Base-by-base conservation (phyloP, 1,140 invertebrate genomes). In the Pogonomyrmex barbatus region DNA sequence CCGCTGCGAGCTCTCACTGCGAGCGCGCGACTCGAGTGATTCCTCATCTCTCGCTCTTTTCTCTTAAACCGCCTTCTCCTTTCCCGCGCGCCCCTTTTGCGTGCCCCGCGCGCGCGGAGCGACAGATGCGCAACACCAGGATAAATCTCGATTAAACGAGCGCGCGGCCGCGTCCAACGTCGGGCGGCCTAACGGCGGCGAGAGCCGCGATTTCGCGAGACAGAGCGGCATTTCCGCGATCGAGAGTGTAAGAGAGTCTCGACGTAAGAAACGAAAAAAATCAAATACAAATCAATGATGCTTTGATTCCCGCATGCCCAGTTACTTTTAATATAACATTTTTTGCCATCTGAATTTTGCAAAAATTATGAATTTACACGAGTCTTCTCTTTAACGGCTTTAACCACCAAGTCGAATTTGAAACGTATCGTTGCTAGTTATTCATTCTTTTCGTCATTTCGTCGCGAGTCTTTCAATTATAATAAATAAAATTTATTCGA, bases 1-100 rank as follows among this genome's bases (percentile, higher is more conserved):
- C 90, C 75, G 87, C 87, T 82, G 81, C 86, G 85, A 88, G 83
- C 87, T 88, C 85, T 91, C 86, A 63, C 88, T 70, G 62, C 54
- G 67, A 73, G 68, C 68, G 79, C 79, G 79, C 88, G 86, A 89
- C 87, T 87, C 90, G 88, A 92, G 89, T 93, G 92, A 92, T 93
- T 92, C 91, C 92, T 91, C 87, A 88, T 87, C 87, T 89, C 89
- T 91, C 89, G 85, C 89, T 85, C 86, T 91, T 92, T 84, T 87
- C 85, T 68, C 85, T 83, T 83, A 83, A 87, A 90, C 50, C 42
- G 17, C 63, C 42, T 42, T 36, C 58, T 12, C 42, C 2, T 63
- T 68, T 39, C 42, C 3, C 52, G 33, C 62, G 68, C 54, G 17
- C 24, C 75, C 76, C 52, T 71, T 84, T 85, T 33, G 65, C 86